These are phyloP conservation scores for Cyclopterus lumpus DNA, from an alignment of 2,797 vertebrate species.

Conservation along the genomic window DNA sequence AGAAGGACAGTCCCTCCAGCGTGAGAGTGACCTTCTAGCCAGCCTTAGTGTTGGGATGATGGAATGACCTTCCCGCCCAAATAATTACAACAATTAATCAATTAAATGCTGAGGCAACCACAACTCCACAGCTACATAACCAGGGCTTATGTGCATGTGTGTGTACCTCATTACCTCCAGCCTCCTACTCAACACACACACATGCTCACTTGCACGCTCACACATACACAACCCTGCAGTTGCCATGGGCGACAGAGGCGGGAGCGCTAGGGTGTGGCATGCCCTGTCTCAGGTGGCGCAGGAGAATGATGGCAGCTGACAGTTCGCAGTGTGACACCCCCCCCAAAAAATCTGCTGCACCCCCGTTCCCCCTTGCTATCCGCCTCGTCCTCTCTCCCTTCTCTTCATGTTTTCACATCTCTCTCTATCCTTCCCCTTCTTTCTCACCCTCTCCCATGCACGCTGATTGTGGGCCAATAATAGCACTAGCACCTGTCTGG, in stretches of 20 bases:
- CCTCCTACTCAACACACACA: constrained; percentile 35
- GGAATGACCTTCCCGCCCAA: constrained; percentile 82
- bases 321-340: constrained; percentile 77
- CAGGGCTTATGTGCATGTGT: constrained; percentile 65
- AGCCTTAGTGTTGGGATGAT: constrained; percentile 76
- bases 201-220: constrained; percentile 5
- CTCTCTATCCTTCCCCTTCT: constrained; percentile 47
- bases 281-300: constrained; percentile 83
- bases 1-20: constrained; percentile 70
- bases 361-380: constrained; percentile 28
- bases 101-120: constrained; percentile 84
- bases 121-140: constrained; percentile 72
- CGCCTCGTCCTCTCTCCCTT: constrained; percentile 18
- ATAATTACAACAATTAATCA: constrained; percentile 89
- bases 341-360: constrained; percentile 51
- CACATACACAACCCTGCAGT: constrained; percentile 61
- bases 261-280: constrained; percentile 82
- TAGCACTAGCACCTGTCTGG: constrained; percentile 79
- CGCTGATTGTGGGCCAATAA: constrained; percentile 81
- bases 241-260: constrained; percentile 81
- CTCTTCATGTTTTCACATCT: constrained; percentile 53
- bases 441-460: constrained; percentile 72
- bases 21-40: constrained; percentile 79
- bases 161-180: constrained; percentile 77
- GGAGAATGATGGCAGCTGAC: constrained; percentile 85